Base-by-base conservation (phyloP, 2,888 invertebrate genomes). In the Scelioninae gen. 2 region DNA sequence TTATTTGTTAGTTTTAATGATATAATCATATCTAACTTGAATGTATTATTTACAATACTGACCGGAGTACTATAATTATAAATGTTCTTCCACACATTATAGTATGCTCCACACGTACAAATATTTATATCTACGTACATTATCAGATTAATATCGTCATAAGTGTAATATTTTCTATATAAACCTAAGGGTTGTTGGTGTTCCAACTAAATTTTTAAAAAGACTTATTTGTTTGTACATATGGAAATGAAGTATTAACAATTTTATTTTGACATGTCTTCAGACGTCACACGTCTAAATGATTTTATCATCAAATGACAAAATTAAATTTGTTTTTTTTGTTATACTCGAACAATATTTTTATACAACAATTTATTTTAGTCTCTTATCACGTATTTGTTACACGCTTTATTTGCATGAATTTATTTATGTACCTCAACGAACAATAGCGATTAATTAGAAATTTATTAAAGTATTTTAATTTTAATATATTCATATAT, bases 91-190 rank as follows among this genome's bases (percentile, higher is more conserved):
- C 58, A 58, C 48, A 35, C 61, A 69, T 48, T 52, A 69, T 52
- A 61, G 55, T 69, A 55, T 61, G 31, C 53, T 70, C 70, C 57
- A 52, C 43, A 55, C 61, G 70, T 70, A 70, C 70, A 71, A 71
- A 71, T 71, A 52, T 71, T 63, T 70, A 33, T 70, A 64, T 64
- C 58, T 35, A 45, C 55, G 52, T 58, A 50, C 45, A 46, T 64
- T 71, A 58, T 70, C 43, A 64, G 58, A 61, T 52, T 53, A 43
- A 61, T 69, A 61, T 61, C 48, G 61, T 58, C 43, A 57, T 57
- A 63, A 63, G 50, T 70, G 63, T 70, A 63, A 63, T 61, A 48
- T 70, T 70, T 71, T 64, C 52, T 71, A 71, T 64, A 13, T 58
- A 50, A 71, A 45, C 52, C 52, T 46, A 50, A 64, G 48, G 18